Evolutionary conservation across 2,888 invertebrate genomes (phyloP), one percentile per base, ranked within the genome.

Genomic region (Eilema griseolum): DNA sequence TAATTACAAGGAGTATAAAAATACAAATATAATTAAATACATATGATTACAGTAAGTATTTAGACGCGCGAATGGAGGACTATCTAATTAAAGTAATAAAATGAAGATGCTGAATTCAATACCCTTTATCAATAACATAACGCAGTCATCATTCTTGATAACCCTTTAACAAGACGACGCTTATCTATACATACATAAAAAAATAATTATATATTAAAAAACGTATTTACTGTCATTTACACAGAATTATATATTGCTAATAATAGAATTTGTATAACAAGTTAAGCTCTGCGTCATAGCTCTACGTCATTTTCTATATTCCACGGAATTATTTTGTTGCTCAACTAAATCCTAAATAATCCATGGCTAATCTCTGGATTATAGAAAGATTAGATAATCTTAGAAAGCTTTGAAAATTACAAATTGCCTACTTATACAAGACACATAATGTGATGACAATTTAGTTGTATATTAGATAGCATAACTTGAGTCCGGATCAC

Each of bases 311-410:
- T 65, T 65, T 24, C 12, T 33, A 31, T 56, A 23, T 12, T 31
- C 1, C 23, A 16, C 31, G 14, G 28, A 56, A 23, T 31, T 0
- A 23, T 52, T 46, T 52, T 31, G 28, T 31, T 23, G n/a, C 31
- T 31, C 20, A 64, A 31, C 52, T n/a, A 65, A 65, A 31, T 64
- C 23, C 52, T 23, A 56, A 7, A 56, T 56, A 56, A 65, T 56
- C 52, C n/a, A n/a, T 31, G 8, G 12, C 1, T n/a, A 65, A 56
- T 65, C 64, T 33, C 3, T 24, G 8, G 56, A 14, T 65, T 56
- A 65, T 23, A 23, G 10, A 31, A 20, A 33, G 8, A 65, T 65
- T 56, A 33, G 2, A 23, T 23, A 57, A 65, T 56, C 56, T 23
- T 56, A 31, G 14, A 33, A 56, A 26, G 59, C 59, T 59, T 59